These are phyloP conservation scores for Sitta carolinensis DNA, from an alignment of 2,797 vertebrate species.

Conservation along the genomic window DNA sequence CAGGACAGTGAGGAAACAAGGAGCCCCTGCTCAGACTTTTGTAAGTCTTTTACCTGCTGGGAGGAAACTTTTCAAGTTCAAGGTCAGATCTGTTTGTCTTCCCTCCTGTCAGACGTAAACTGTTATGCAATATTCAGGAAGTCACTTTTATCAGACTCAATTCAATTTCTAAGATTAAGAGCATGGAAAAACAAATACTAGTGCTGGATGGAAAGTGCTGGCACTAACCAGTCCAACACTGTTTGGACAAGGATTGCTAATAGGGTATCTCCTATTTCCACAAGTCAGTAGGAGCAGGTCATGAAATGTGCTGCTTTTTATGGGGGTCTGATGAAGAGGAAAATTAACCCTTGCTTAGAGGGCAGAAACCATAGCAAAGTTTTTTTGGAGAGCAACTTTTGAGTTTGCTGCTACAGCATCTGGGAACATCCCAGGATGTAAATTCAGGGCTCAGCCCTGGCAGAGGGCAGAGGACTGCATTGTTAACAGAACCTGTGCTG, in stretches of 20 bases:
- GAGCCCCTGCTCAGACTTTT: not conserved
- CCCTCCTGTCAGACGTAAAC: constrained; percentile 38
- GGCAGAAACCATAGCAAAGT: not conserved
- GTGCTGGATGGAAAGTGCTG: constrained; percentile 42
- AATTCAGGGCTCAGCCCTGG: not conserved
- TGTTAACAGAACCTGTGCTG: not conserved
- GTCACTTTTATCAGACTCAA: constrained; percentile 52
- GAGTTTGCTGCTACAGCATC: not conserved
- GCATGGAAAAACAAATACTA: constrained; percentile 64
- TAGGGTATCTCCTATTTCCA: constrained; percentile 3
- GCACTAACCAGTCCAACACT: not conserved
- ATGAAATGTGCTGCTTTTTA: not conserved
- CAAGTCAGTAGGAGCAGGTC: not conserved
- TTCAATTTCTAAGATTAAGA: constrained; percentile 66
- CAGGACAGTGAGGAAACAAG: not conserved
- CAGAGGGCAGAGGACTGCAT: not conserved
- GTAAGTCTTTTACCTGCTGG: constrained; percentile 35
- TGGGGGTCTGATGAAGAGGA: not conserved
- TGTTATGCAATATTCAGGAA: constrained; percentile 59
- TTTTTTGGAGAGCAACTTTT: not conserved
- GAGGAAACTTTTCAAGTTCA: not conserved
- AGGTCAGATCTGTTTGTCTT: constrained; percentile 56
- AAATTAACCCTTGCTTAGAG: not conserved
- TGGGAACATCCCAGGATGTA: not conserved
- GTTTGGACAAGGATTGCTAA: constrained; percentile 19